Evolutionary conservation across 2,797 vertebrate species (phyloP), one percentile per base, ranked within the genome.

Genomic region (Pogoniulus pusillus): DNA sequence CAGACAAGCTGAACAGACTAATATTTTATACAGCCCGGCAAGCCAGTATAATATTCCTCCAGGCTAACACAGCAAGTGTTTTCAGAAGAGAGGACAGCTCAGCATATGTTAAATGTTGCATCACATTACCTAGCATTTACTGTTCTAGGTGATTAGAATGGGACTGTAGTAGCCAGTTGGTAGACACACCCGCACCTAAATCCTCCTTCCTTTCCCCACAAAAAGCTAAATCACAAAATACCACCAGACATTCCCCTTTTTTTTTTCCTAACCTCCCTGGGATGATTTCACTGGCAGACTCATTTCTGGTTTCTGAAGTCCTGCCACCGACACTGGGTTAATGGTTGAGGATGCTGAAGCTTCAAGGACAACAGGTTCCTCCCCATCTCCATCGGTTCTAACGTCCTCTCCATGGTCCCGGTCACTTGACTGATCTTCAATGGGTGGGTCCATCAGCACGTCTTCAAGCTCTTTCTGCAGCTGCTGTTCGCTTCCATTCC

Each of bases 401-500:
- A 72, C 76, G 85, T 97, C 95, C 73, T 97, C 97, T 78, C 92
- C 97, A 82, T 96, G 97, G 54, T 98, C 98, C 71, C 91, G 93
- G 51, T 97, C 97, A 88, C 84, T 96, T 49, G 94, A 92, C 35
- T 95, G 97, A 81, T 98, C 98, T 23, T 98, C 98, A 94, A 98
- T 82, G 12, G 98, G 99, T 14, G 99, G 98, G 92, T 99, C 99
- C 99, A 99, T 99, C 93, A 99, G 98, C 91, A 99, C 98, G 94
- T 99, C 99, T 81, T 99, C 99, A 37, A 99, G 97, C 92, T 99
- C 99, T 93, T 97, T 98, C 96, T 98, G 98, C 79, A 99, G 98
- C 97, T 99, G 98, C 97, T 99, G 99, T 85, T 99, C 99, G 81
- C 99, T 99, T 93, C 99, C 99, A 98, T 99, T 99, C 79, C 99